These are phyloP conservation scores for Myotis daubentonii DNA, from an alignment of 2,797 vertebrate species.

Conservation along the genomic window DNA sequence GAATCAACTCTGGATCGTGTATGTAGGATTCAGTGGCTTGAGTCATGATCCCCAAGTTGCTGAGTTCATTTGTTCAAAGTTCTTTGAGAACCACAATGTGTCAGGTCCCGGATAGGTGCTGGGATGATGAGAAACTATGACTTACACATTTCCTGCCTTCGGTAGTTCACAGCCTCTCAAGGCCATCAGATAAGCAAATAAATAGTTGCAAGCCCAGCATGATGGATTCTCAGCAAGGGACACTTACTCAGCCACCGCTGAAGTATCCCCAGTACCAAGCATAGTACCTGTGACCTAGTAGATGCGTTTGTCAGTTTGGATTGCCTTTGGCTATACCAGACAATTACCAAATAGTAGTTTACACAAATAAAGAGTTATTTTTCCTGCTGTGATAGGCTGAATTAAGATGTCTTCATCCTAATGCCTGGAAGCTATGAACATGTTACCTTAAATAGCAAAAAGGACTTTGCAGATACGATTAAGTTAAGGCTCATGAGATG, in stretches of 20 bases:
- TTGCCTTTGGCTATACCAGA: background rate
- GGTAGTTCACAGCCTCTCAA: background rate
- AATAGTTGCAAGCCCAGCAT: background rate
- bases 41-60: background rate
- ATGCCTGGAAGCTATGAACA: background rate
- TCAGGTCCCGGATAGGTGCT: background rate
- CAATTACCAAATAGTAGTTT: background rate
- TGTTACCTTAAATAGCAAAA: background rate
- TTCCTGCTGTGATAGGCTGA: background rate
- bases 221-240: background rate
- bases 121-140: background rate
- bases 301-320: background rate
- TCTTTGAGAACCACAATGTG: background rate
- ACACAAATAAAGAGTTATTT: background rate
- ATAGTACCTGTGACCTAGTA: background rate
- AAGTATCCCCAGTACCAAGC: background rate
- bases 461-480: background rate
- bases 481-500: background rate
- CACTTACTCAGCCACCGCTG: background rate
- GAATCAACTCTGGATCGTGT: background rate
- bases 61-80: background rate
- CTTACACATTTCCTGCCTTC: background rate
- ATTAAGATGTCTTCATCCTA: background rate
- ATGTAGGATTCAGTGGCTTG: background rate
- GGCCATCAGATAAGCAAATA: background rate